Evolutionary conservation across 2,113 vertebrate genomes (phyloP).

Genomic region (Gasterosteus nipponicus): DNA sequence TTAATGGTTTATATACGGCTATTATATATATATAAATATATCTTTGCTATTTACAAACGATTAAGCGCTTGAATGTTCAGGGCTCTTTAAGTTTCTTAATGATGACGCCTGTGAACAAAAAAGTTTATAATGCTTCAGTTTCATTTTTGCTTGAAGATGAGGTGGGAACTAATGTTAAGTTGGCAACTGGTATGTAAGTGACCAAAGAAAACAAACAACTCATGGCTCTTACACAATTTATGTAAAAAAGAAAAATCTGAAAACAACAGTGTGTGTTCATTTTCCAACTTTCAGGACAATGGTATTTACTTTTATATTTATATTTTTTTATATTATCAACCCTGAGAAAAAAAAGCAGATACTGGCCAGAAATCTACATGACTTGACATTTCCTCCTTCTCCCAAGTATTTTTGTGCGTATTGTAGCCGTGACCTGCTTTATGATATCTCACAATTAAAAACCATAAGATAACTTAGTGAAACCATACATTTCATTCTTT

Average conservation of each 20-base stretch:
- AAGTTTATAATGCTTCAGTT: neutral
- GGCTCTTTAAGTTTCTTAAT: neutral
- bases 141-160: neutral
- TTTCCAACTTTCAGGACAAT: neutral
- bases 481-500: constrained; percentile 26
- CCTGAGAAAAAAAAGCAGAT: constrained; percentile 6
- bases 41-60: neutral
- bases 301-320: neutral
- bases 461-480: constrained; percentile 1
- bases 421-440: constrained; percentile 44
- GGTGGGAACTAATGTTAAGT: neutral
- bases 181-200: neutral
- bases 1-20: too few relatives aligned
- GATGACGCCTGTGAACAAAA: neutral
- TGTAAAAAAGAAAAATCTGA: neutral
- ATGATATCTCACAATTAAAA: constrained; percentile 10
- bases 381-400: constrained; percentile 6
- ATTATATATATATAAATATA: neutral
- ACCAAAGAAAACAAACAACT: neutral
- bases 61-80: neutral
- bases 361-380: neutral
- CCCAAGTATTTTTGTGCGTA: constrained; percentile 68
- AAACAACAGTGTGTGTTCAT: neutral
- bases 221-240: neutral
- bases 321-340: neutral